Conservation (phyloP, 2,888 invertebrate species). For the Psylliodes chrysocephalus region DNA sequence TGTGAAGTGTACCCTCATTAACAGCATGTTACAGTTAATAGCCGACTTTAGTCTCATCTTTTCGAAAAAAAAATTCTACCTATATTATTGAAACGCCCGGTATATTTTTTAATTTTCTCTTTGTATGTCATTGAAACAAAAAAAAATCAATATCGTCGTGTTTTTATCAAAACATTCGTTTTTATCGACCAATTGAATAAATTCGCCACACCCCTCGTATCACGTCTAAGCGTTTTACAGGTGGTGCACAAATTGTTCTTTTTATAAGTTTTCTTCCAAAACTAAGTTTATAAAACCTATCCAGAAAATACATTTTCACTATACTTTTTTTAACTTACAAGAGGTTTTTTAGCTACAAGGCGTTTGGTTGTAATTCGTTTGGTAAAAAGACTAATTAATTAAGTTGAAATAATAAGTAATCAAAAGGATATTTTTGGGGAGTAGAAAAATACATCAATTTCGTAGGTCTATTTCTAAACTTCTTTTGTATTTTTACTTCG, state of each 20-base stretch:
- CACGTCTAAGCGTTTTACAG: too few species aligned
- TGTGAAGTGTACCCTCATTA: too few species aligned
- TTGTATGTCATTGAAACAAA: too few species aligned
- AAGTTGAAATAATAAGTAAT: slow-evolving; percentile 10
- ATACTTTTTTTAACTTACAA: slow-evolving; percentile 12
- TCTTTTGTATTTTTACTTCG: slow-evolving; percentile 14
- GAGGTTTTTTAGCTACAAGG: slow-evolving; percentile 4
- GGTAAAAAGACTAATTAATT: slow-evolving; percentile 10
- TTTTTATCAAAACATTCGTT: too few species aligned
- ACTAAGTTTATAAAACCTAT: slow-evolving; percentile 4
- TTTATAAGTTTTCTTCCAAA: background rate
- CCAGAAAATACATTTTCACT: slow-evolving; percentile 13
- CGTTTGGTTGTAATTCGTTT: slow-evolving; percentile 7
- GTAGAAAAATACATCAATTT: slow-evolving; percentile 54
- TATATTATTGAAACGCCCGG: too few species aligned
- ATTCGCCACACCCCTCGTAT: too few species aligned
- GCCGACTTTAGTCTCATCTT: too few species aligned
- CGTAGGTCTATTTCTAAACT: slow-evolving; percentile 34
- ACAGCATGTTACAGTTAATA: too few species aligned
- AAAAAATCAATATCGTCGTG: too few species aligned
- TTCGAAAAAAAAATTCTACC: too few species aligned
- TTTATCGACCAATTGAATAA: too few species aligned
- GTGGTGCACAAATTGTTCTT: background rate
- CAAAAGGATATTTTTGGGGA: slow-evolving; percentile 38
- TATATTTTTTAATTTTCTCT: too few species aligned